Conservation (phyloP, 2,113 vertebrate species). For the Chascanopsetta lugubris region DNA sequence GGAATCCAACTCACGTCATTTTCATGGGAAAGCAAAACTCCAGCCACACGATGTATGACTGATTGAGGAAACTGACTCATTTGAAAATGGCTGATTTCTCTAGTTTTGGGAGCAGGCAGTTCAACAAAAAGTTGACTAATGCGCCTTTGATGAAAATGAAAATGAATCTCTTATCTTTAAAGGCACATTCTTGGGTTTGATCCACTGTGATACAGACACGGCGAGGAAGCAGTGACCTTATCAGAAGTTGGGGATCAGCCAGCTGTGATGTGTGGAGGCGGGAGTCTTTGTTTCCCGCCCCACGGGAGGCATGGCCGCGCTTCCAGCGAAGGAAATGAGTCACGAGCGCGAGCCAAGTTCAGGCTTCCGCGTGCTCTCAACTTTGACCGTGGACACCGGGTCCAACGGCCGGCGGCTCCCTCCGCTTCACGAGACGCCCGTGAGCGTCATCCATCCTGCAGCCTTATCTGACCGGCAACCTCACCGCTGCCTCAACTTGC, state of each 20-base stretch:
- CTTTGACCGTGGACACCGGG: conserved; percentile 58
- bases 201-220: not conserved
- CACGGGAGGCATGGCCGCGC: conserved; percentile 69
- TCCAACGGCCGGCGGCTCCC: conserved; percentile 30
- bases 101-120: no score
- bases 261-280: conserved; percentile 34
- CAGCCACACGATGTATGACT: no score
- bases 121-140: no score
- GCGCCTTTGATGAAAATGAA: no score
- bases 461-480: conserved; percentile 35
- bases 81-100: no score
- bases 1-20: no score
- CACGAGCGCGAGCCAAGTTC: conserved; percentile 65
- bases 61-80: no score
- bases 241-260: conserved; percentile 42
- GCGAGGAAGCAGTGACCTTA: conserved; percentile 20
- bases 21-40: no score
- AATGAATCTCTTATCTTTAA: conserved; percentile 4
- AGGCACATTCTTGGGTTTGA: conserved; percentile 19
- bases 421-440: conserved; percentile 16
- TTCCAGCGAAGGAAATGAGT: conserved; percentile 81
- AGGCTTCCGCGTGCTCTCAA: conserved; percentile 73
- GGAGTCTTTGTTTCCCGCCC: conserved; percentile 65
- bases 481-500: conserved; percentile 29
- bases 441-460: conserved; percentile 48